Base-by-base conservation (phyloP, 2,113 vertebrate species). In the Eupsittula cactorum region DNA sequence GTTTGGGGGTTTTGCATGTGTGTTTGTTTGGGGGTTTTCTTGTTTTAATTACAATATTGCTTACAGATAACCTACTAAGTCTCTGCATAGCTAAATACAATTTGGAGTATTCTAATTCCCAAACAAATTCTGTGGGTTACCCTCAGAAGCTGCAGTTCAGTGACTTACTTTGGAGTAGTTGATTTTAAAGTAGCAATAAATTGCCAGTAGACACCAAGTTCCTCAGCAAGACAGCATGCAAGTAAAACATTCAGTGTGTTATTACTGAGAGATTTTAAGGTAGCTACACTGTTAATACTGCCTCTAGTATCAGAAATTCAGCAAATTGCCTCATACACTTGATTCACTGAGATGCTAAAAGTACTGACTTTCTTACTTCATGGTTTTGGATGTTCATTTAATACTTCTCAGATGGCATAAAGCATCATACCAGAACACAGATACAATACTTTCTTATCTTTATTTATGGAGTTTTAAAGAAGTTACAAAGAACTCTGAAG, bases 241-340 rank as follows among this genome's bases (percentile, higher is more conserved):
- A 84, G 82, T 74, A 67, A 92, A 93, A 95, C 77, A 95, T 52
- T 88, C 82, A 82, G 20, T 37, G 25, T 50, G 27, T 73, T 76
- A 95, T 75, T 74, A 68, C 79, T n/a, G 37, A 85, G 70, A 84
- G 53, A 18, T 95, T 93, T 92, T 84, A 75, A 92, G 69, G 47
- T 75, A 88, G 33, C 42, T 80, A 37, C 53, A 94, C 88, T 47
- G 46, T 60, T 74, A 77, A 82, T 53, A 77, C 33, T 42, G 35
- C 67, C 63, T 87, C 82, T 63, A 9, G 8, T 68, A 87, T 41
- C 24, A 73, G 53, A 85, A 83, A 85, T 83, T 87, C 57, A 93
- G 50, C 79, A 92, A 86, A 93, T 55, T 83, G 77, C 44, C 71
- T 92, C 85, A 93, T 71, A 73, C 59, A 63, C 31, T 91, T 86